phyloP scores from a whole-genome alignment of 2,113 vertebrate genomes.

The Talpa occidentalis region DNA sequence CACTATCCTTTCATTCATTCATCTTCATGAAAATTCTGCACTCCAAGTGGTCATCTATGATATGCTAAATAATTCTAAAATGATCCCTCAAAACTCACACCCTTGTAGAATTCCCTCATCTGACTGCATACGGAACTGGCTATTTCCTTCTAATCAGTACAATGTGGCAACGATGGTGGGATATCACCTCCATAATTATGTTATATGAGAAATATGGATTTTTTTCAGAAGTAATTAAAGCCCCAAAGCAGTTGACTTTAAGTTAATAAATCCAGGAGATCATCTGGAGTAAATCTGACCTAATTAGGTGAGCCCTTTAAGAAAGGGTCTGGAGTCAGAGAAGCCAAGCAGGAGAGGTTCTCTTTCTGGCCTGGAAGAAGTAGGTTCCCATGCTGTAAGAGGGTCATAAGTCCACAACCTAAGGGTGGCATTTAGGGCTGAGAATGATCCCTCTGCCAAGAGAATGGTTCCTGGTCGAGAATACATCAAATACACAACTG shows the following conservation, averaged over 20 bases:
- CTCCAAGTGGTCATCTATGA: neutral
- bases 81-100: neutral
- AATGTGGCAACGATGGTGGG: neutral
- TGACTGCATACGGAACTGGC: neutral
- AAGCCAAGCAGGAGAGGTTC: neutral
- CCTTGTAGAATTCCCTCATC: neutral
- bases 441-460: neutral
- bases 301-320: neutral
- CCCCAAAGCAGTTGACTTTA: neutral
- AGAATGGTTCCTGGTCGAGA: neutral
- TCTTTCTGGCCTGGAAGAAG: neutral
- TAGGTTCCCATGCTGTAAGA: neutral
- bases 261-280: neutral
- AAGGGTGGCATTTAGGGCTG: neutral
- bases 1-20: neutral
- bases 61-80: neutral
- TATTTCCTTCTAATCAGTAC: neutral
- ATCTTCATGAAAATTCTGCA: neutral
- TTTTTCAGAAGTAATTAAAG: neutral
- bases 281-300: neutral
- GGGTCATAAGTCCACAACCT: neutral
- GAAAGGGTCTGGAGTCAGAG: neutral
- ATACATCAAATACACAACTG: neutral
- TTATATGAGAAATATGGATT: neutral
- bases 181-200: neutral